Base-by-base conservation (phyloP, 2,113 vertebrate species). In the Gymnocephalus cernua region DNA sequence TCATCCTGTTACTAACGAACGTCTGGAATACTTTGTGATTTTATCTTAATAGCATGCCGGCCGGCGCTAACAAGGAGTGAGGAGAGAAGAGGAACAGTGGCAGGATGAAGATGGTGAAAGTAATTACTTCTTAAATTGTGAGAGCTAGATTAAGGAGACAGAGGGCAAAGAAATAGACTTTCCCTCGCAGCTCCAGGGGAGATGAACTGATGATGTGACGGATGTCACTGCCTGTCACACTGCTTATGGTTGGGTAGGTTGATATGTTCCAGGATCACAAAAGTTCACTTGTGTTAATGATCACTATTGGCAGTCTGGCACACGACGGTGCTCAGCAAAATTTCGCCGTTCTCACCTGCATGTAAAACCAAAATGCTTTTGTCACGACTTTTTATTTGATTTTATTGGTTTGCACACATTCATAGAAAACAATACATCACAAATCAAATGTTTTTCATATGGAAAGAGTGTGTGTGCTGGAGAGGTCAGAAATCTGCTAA, bases 101-200 rank as follows among this genome's bases (percentile, higher is more conserved):
- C 35, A 15, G 62, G 69, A 50, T 48, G 61, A 63, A 80, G 65
- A 80, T 23, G 70, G 71, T 44, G 47, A 47, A 80, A 81, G 82
- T 81, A 78, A 87, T 87, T 81, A 81, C 58, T 65, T 45, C 57
- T 73, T 78, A 69, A 81, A 44, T 78, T 81, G 58, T 56, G 68
- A 74, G 68, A 54, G 68, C 44, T 23, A 63, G 53, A 87, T 84
- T 77, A 74, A 82, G 65, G 48, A 72, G 74, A 81, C 73, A 44
- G 62, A 74, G 70, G 74, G 67, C 74, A 54, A 62, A 54, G 62
- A 58, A 38, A 64, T 25, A 54, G 29, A 72, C 57, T 77, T 53
- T 45, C 15, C 21, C 53, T 69, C 63, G 54, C 48, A 48, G 56
- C 69, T 57, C 18, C 77, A 41, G 54, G 27, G 13, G n/a, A 73